Evolutionary conservation across 2,888 invertebrate species (phyloP), one percentile per base, ranked within the genome.

Genomic region (Chaitophorus viminalis): DNA sequence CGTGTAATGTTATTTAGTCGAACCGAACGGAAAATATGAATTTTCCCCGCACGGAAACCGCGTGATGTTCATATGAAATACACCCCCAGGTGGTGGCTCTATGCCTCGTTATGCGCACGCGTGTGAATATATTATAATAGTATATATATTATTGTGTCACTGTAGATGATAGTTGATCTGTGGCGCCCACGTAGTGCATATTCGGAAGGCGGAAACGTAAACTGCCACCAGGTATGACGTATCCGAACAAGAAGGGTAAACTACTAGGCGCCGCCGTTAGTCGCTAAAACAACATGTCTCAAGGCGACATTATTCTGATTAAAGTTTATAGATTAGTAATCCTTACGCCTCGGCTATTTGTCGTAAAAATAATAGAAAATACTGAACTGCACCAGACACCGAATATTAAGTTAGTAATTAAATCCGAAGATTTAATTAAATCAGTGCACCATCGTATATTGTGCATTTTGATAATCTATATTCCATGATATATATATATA

Each of bases 281-380:
- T 52, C 17, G 25, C 31, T 82, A 70, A 52, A 82, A 72, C 70
- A 70, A 82, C 72, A 72, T 52, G 14, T 52, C 70, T 46, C 70
- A 18, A 31, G 52, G 82, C 82, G 25, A 82, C 52, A 33, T n/a
- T n/a, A n/a, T 72, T 52, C 21, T 82, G 36, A 65, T 79, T 79
- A 3, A 39, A 36, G 79, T 79, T 65, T n/a, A 39, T 65, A 65
- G 60, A 79, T 79, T 36, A 65, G 65, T 79, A 36, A 54, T n/a
- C n/a, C 54, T 31, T 21, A n/a, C 36, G 36, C 65, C 36, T 39
- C 25, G 52, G 60, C n/a, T 11, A 21, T 9, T 65, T 18, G 65
- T 79, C n/a, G 39, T 36, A n/a, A 65, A 36, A 79, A 79, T 79
- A n/a, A 65, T 79, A 54, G 31, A 76, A 21, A 77, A 54, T 31